Percentiles rank a stretch among this genome's conserved stretches.
phyloP scores from a whole-genome alignment of 1,140 invertebrate species.

The Drosophila pallidifrons region DNA sequence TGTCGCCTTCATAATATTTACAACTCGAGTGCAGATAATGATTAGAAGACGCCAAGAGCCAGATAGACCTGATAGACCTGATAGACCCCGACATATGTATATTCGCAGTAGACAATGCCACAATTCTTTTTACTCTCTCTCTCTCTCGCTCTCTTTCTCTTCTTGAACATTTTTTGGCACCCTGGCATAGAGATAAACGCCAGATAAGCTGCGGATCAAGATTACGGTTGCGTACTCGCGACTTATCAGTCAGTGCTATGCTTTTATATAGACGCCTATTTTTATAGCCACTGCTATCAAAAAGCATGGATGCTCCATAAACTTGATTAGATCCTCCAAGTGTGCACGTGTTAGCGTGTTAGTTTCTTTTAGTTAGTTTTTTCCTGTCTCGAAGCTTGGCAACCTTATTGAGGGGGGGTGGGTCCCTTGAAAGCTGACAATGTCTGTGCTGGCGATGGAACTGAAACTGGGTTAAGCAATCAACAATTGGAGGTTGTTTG shows the following conservation, averaged over 20 bases:
- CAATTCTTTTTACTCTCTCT: neutral
- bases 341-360: slow-evolving; percentile 8
- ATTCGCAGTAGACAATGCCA: slow-evolving; percentile 66
- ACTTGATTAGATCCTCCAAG: slow-evolving; percentile 39
- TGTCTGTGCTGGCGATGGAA: slow-evolving; percentile 24
- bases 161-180: slow-evolving; percentile 33
- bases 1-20: slow-evolving; percentile 72
- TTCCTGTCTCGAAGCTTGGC: slow-evolving; percentile 31
- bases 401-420: neutral
- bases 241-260: slow-evolving; percentile 54
- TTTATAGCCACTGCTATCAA: slow-evolving; percentile 59
- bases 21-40: slow-evolving; percentile 64
- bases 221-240: slow-evolving; percentile 40
- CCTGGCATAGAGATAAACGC: slow-evolving; percentile 64
- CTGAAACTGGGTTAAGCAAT: slow-evolving; percentile 45
- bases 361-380: slow-evolving; percentile 43
- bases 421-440: slow-evolving; percentile 8
- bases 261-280: slow-evolving; percentile 10
- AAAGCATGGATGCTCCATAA: slow-evolving; percentile 70
- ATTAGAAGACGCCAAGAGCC: slow-evolving; percentile 43
- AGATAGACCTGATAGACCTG: slow-evolving; percentile 55
- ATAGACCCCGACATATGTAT: slow-evolving; percentile 38
- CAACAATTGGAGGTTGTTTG: slow-evolving; percentile 22
- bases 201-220: slow-evolving; percentile 76
- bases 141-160: neutral